Percentiles rank a stretch among this genome's conserved stretches.
phyloP scores from a whole-genome alignment of 2,888 invertebrate species.

The Napeogenes sylphis region DNA sequence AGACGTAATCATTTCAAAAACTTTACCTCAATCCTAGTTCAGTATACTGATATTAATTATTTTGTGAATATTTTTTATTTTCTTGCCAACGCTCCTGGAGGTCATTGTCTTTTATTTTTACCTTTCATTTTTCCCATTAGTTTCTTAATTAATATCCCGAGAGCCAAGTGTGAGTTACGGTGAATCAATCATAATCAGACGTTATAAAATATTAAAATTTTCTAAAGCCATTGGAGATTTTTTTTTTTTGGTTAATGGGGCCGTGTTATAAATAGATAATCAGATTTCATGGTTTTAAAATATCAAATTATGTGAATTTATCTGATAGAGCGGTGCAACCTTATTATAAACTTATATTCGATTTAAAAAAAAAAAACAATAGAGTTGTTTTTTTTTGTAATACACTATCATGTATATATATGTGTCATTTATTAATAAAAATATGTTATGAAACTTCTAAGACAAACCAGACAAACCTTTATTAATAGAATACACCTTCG shows the following conservation, averaged over 20 bases:
- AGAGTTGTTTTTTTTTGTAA: too few relatives aligned
- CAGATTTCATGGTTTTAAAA: constrained; percentile 15
- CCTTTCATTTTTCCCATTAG: constrained; percentile 67
- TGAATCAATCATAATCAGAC: constrained; percentile 71
- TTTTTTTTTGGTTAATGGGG: constrained; percentile 12
- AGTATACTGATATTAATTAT: constrained; percentile 32
- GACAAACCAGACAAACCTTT: too few relatives aligned
- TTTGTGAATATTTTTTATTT: constrained; percentile 35
- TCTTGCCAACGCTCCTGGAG: constrained; percentile 48
- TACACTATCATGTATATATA: too few relatives aligned
- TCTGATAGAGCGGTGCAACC: background rate
- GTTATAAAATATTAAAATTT: constrained; percentile 59
- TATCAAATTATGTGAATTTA: constrained; percentile 10
- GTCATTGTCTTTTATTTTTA: constrained; percentile 44
- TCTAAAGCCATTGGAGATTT: constrained; percentile 20
- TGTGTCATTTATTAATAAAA: too few relatives aligned
- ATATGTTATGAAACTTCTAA: too few relatives aligned
- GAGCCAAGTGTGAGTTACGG: constrained; percentile 44
- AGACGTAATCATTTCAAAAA: background rate
- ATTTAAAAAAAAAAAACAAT: background rate
- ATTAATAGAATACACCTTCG: too few relatives aligned
- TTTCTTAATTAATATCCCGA: constrained; percentile 72
- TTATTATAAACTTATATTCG: background rate
- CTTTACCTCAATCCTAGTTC: constrained; percentile 16
- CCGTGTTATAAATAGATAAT: constrained; percentile 18